Base-by-base conservation (phyloP, 1,140 invertebrate genomes). In the Nylanderia fulva region DNA sequence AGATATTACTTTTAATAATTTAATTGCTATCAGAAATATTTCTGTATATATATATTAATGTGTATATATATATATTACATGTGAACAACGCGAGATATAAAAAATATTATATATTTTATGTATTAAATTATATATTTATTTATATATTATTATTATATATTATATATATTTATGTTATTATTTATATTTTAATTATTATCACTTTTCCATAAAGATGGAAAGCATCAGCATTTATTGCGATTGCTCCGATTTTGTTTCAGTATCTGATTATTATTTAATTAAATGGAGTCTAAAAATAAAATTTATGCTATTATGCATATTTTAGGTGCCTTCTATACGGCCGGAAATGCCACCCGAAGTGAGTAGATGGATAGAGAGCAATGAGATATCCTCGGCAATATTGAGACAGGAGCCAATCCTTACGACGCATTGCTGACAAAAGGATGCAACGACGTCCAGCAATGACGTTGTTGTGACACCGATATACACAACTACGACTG, bases 281-380 rank as follows among this genome's bases (percentile, higher is more conserved):
- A 2, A 54, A 71, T 71, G 36, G n/a, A 72, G 1, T 72, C 0
- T n/a, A 33, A 29, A 11, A 3, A 6, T 42, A 72, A 72, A 3
- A 29, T n/a, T n/a, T n/a, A 4, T 24, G 29, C 2, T 1, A 9
- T 45, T 42, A 39, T 39, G 9, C 7, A 58, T 82, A 61, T 85
- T 89, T 9, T 54, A 95, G 94, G 85, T 92, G 66, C 89, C 91
- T 29, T 86, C 93, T 56, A 88, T 95, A 27, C 96, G 96, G 91
- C 96, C 96, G 0, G 94, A 96, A 87, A 92, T 96, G 84, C 96
- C 96, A 21, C 90, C 93, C 29, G 96, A 97, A 90, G 94, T 96
- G 5, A 94, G 94, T 36, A 96, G 95, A 85, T 97, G 96, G 96
- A 95, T 96, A 1, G 96, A 97, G 88, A 96, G 96, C 84, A 97